phyloP scores from a whole-genome alignment of 2,113 vertebrate genomes.

The Lanius collurio region DNA sequence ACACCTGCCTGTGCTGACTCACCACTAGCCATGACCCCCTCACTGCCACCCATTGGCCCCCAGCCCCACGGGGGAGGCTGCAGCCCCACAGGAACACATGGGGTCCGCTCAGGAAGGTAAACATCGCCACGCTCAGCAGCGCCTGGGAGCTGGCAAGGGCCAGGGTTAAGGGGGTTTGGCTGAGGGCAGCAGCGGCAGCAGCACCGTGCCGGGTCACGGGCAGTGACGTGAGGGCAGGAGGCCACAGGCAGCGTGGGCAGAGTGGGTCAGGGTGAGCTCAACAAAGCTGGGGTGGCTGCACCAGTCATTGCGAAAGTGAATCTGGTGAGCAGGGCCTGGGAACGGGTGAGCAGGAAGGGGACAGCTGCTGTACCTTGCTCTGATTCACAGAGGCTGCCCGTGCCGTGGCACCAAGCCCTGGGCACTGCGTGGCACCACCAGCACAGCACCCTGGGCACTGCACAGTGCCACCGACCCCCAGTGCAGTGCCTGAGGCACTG shows the following conservation, averaged over 20 bases:
- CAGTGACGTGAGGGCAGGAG: background rate
- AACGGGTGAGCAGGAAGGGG: background rate
- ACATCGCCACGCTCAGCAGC: accelerated
- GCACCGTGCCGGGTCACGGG: accelerated
- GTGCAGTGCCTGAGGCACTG: background rate
- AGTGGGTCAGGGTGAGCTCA: background rate
- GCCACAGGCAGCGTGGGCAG: background rate
- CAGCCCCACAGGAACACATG: accelerated
- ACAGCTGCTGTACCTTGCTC: background rate
- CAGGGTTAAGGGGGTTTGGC: background rate
- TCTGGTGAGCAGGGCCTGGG: conserved; percentile 10
- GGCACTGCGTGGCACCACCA: background rate
- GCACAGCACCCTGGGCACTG: background rate
- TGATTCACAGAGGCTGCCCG: background rate
- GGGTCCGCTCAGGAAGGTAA: accelerated
- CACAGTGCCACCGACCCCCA: background rate
- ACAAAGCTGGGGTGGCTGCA: background rate
- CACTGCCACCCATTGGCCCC: background rate
- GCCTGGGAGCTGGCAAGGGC: accelerated
- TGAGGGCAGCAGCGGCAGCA: background rate
- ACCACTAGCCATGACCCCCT: background rate
- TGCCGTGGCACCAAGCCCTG: background rate
- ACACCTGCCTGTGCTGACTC: background rate
- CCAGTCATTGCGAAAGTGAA: conserved; percentile 42
- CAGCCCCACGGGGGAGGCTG: accelerated